Base-by-base conservation (phyloP, 2,888 invertebrate species). In the Crepidodera aurea region DNA sequence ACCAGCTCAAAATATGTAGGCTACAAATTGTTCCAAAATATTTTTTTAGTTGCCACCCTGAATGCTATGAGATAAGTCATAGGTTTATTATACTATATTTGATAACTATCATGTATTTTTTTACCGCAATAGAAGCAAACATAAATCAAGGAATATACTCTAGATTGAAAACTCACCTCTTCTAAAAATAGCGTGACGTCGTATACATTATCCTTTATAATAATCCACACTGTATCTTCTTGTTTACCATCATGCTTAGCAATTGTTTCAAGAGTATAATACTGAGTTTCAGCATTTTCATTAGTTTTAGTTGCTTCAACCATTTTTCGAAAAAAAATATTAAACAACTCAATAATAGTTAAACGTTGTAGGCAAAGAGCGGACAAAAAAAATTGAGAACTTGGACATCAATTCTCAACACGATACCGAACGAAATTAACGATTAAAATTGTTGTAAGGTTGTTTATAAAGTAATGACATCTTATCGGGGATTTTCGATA, bases 171-270 rank as follows among this genome's bases (percentile, higher is more conserved):
- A 77, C 89, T 89, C 81, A 48, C 48, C 29, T 88, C 82, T 7
- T 83, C 73, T 1, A 87, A 65, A 73, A 87, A 90, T 2, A 82
- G 80, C 1, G 89, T 88, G 67, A 90, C 83, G 78, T 91, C 89
- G 74, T 90, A 91, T 1, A 91, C 87, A 16, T 73, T 75, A 73
- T 89, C 86, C 71, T 85, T 86, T 69, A 88, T 82, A 15, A 90
- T 82, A 40, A 90, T 76, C 90, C 90, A 91, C 0, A 83, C 76
- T 0, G 83, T 82, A 22, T 81, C 73, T 2, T 83, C 84, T 32
- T 83, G 81, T 67, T 79, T 80, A 0, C 91, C 91, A 75, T 87
- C 84, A 51, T 85, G 81, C 27, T 79, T 72, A 2, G 85, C 79
- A 55, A 91, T 86, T 68, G 91, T 88, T 10, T 84, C 83, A 16